These are phyloP conservation scores for Drosophila putrida DNA, from an alignment of 2,888 invertebrate genomes.

Conservation along the genomic window DNA sequence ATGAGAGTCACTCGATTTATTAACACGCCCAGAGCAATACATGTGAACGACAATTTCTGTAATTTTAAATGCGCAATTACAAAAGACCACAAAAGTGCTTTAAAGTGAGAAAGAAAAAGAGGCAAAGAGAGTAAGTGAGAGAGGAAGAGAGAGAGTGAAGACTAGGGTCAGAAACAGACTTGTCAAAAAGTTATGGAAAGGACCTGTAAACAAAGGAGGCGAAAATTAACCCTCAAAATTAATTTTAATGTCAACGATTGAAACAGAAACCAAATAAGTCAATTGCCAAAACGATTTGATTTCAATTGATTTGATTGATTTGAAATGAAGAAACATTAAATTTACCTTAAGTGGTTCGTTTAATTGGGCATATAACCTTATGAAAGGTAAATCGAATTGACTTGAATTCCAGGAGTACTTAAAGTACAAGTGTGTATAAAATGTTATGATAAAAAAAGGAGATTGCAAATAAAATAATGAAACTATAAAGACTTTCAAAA, in stretches of 20 bases:
- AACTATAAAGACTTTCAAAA: no score
- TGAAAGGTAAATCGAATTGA: background rate
- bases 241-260: slow-evolving; percentile 26
- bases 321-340: slow-evolving; percentile 7
- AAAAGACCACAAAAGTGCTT: slow-evolving; percentile 46
- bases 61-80: slow-evolving; percentile 67
- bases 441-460: background rate
- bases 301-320: slow-evolving; percentile 2
- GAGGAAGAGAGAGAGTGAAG: background rate
- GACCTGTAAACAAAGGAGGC: background rate
- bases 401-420: background rate
- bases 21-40: slow-evolving; percentile 68
- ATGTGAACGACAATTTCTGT: slow-evolving; percentile 43
- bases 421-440: background rate
- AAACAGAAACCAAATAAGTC: slow-evolving; percentile 33
- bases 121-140: background rate
- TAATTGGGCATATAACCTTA: slow-evolving; percentile 1
- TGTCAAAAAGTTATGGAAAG: slow-evolving; percentile 33
- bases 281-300: slow-evolving; percentile 26
- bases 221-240: slow-evolving; percentile 4
- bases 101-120: background rate
- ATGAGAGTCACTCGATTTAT: slow-evolving; percentile 79
- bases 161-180: slow-evolving; percentile 9
- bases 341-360: background rate
- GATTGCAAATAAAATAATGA: no score